phyloP scores from a whole-genome alignment of 2,797 vertebrate species.

The Oreochromis mossambicus region DNA sequence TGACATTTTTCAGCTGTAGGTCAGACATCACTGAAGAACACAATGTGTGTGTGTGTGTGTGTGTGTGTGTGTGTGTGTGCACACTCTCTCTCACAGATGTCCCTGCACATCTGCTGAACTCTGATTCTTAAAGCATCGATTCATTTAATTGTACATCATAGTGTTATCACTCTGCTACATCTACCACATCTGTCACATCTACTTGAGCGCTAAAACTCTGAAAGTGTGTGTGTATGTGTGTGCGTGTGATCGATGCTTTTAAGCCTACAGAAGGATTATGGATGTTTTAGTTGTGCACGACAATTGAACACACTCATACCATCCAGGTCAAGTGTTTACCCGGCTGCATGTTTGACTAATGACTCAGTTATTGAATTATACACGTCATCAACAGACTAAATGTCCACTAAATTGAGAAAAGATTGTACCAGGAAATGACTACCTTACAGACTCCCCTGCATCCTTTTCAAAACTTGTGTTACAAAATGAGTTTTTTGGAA shows the following conservation, averaged over 20 bases:
- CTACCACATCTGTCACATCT: background rate
- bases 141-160: background rate
- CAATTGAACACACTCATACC: background rate
- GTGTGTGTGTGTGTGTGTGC: background rate
- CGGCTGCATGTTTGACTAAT: background rate
- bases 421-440: background rate
- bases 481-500: background rate
- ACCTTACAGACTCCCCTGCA: background rate
- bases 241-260: background rate
- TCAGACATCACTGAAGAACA: background rate
- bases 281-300: background rate
- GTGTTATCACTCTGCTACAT: background rate
- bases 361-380: background rate
- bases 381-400: background rate
- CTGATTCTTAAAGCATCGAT: background rate
- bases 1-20: conserved; percentile 11
- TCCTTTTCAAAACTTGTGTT: background rate
- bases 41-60: accelerated
- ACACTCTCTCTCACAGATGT: background rate
- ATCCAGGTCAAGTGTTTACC: background rate
- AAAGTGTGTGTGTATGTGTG: background rate
- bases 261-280: background rate
- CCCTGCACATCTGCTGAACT: background rate
- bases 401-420: background rate
- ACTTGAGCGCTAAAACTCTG: background rate